These are phyloP conservation scores for Bicyclus anynana DNA, from an alignment of 1,140 invertebrate genomes.

Conservation along the genomic window DNA sequence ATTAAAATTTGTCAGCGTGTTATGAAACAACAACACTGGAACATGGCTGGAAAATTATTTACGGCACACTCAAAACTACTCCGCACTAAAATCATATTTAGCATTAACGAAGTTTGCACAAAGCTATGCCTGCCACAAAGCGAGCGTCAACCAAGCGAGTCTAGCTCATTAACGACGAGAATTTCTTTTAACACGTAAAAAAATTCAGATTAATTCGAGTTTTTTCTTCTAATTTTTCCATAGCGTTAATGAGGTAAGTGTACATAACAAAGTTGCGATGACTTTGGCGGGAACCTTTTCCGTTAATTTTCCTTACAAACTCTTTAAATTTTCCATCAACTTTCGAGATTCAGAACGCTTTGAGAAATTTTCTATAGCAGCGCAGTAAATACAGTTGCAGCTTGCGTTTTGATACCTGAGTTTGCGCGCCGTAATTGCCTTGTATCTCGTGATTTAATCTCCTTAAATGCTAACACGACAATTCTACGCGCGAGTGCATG, in stretches of 20 bases:
- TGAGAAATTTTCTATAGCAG: slow-evolving; percentile 43
- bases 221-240: slow-evolving; percentile 55
- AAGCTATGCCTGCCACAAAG: slow-evolving; percentile 7
- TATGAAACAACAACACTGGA: neutral
- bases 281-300: slow-evolving; percentile 49
- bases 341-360: slow-evolving; percentile 47
- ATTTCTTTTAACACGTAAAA: slow-evolving; percentile 50
- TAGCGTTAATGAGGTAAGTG: slow-evolving; percentile 66
- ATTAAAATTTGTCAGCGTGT: neutral
- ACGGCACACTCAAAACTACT: neutral
- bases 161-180: slow-evolving; percentile 56
- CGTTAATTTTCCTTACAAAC: slow-evolving; percentile 69
- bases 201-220: slow-evolving; percentile 60
- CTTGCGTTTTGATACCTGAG: slow-evolving; percentile 15
- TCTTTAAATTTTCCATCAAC: slow-evolving; percentile 67
- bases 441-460: slow-evolving; percentile 14
- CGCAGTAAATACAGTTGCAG: slow-evolving; percentile 28
- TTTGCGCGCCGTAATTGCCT: slow-evolving; percentile 25
- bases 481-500: neutral
- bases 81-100: slow-evolving; percentile 5
- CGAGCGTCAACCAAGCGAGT: slow-evolving; percentile 5
- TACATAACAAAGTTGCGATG: slow-evolving; percentile 65
- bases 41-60: neutral
- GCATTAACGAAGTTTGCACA: slow-evolving; percentile 7
- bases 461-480: slow-evolving; percentile 8